A percentile compares a stretch with the other conserved stretches of the same genome.
Conservation (phyloP, 2,113 vertebrate species). For the Urocynchramus pylzowi region DNA sequence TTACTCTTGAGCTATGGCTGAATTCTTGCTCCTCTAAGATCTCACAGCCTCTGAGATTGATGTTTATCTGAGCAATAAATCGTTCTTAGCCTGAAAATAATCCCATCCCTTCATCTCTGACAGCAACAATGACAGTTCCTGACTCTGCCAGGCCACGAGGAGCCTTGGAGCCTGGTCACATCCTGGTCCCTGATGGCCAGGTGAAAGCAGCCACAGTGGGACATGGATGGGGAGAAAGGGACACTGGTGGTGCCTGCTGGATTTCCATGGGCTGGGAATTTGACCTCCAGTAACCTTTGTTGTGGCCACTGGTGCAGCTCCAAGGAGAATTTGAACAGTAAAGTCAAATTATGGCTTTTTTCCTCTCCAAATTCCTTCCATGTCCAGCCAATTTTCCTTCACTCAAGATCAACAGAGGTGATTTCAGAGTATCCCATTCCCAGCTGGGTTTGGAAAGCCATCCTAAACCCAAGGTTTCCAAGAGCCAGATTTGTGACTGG, state of each 20-base stretch:
- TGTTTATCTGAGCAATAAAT: not conserved
- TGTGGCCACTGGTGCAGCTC: not conserved
- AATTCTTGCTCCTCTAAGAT: not conserved
- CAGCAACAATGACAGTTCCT: not conserved
- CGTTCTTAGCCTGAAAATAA: not conserved
- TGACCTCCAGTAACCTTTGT: not conserved
- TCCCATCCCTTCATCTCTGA: not conserved
- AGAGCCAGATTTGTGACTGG: not conserved
- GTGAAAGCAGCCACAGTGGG: accelerated
- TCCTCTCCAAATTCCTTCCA: accelerated
- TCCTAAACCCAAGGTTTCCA: not conserved
- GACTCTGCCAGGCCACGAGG: accelerated
- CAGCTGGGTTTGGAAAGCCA: not conserved
- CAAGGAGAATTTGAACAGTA: not conserved
- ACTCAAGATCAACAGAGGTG: not conserved
- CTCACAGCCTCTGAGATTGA: not conserved
- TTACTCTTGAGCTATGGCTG: not conserved
- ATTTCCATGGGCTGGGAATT: not conserved
- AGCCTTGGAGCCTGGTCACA: not conserved
- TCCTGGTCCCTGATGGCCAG: not conserved
- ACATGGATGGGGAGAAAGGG: not conserved
- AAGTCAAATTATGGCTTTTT: not conserved
- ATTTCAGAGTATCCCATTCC: not conserved
- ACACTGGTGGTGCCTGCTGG: not conserved
- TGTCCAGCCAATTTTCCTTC: not conserved